Percentiles rank a stretch among this genome's conserved stretches.
phyloP scores from a whole-genome alignment of 1,140 invertebrate genomes.

The Drosophila tropicalis region DNA sequence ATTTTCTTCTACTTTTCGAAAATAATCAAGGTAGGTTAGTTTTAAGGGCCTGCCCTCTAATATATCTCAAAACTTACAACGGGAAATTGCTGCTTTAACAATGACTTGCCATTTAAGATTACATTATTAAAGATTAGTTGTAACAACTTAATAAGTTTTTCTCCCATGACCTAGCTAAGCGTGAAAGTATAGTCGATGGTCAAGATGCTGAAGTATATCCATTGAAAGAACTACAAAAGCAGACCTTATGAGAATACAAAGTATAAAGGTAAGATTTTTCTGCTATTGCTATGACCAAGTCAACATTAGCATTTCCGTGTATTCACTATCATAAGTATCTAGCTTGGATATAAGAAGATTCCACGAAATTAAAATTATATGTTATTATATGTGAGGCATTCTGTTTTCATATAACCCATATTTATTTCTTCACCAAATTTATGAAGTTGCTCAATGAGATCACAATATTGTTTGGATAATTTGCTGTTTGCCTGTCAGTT shows the following conservation, averaged over 20 bases:
- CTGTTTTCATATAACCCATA: not conserved
- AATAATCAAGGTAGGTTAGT: not conserved
- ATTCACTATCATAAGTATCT: not conserved
- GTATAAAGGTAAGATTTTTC: too few species aligned
- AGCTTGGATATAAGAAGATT: not conserved
- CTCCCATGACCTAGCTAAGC: not conserved
- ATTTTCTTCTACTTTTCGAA: slow-evolving; percentile 15
- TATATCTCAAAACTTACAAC: not conserved
- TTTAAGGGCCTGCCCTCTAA: slow-evolving; percentile 6
- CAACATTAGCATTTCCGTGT: too few species aligned
- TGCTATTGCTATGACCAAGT: too few species aligned
- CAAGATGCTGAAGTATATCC: not conserved
- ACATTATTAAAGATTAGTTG: slow-evolving; percentile 1
- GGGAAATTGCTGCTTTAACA: slow-evolving; percentile 2
- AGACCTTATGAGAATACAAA: too few species aligned
- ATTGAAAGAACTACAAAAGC: too few species aligned
- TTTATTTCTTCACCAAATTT: not conserved
- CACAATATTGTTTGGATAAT: too few species aligned
- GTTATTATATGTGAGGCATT: not conserved
- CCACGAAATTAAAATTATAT: too few species aligned
- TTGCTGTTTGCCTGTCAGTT: too few species aligned
- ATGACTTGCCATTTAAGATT: slow-evolving; percentile 1
- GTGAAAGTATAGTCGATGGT: not conserved
- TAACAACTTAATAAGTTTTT: slow-evolving; percentile 10
- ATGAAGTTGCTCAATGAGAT: not conserved